Percentiles rank a stretch among this genome's conserved stretches.
Evolutionary conservation across 35 echinoderm and acorn worm species (phyloP).

Genomic region (Patiria miniata): DNA sequence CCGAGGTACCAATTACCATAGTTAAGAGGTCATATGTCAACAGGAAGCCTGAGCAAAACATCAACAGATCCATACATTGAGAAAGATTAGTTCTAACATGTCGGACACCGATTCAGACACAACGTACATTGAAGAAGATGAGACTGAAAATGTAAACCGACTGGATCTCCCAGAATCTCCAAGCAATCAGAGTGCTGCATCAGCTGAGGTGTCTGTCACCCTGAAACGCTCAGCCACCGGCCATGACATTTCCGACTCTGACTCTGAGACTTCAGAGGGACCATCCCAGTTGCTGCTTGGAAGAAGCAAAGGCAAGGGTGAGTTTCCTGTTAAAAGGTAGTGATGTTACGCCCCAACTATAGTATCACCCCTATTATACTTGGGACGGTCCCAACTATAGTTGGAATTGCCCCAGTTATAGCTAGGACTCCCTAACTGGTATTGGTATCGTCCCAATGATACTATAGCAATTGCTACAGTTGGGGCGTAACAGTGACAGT

Average conservation of each 20-base stretch:
- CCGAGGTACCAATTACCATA: too few relatives aligned
- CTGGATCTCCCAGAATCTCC: neutral
- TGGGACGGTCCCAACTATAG: too few relatives aligned
- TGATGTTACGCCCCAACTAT: neutral
- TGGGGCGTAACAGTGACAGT: too few relatives aligned
- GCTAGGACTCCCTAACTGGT: too few relatives aligned
- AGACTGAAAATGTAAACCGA: neutral
- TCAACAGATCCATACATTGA: too few relatives aligned
- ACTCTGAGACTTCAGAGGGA: constrained; percentile 43
- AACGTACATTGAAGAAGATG: neutral
- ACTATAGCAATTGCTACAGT: too few relatives aligned
- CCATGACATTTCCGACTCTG: constrained; percentile 85
- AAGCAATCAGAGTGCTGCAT: neutral
- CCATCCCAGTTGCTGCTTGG: neutral
- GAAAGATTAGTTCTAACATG: neutral
- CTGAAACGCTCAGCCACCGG: constrained; percentile 36
- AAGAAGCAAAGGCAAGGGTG: neutral
- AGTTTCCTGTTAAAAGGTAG: neutral
- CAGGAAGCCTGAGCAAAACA: too few relatives aligned
- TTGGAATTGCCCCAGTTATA: too few relatives aligned
- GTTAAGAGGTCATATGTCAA: too few relatives aligned
- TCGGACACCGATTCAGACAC: neutral
- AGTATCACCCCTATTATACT: too few relatives aligned
- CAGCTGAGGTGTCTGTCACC: neutral
- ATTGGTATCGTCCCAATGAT: too few relatives aligned